Evolutionary conservation across 2,113 vertebrate species (phyloP).

Genomic region (Polypterus senegalus): DNA sequence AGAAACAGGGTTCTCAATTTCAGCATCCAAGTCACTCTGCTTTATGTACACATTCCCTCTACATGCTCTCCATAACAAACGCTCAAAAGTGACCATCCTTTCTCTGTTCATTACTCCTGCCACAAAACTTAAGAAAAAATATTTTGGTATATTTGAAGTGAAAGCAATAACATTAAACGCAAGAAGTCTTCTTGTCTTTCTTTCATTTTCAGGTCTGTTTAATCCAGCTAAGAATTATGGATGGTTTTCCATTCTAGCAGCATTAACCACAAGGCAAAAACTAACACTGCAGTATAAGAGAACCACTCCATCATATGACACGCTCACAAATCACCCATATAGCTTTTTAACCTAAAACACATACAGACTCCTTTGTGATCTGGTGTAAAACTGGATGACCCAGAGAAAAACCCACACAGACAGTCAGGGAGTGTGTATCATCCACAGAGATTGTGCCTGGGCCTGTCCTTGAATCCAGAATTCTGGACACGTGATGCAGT

Average conservation of each 20-base stretch:
- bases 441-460: no score
- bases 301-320: no score
- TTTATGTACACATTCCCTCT: constrained; percentile 61
- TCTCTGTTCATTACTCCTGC: constrained; percentile 56
- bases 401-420: no score
- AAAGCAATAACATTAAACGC: neutral
- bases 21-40: constrained; percentile 52
- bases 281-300: no score
- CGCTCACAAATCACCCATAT: neutral
- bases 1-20: constrained; percentile 52
- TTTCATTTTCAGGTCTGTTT: neutral
- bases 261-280: neutral
- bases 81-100: constrained; percentile 57
- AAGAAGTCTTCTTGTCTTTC: neutral
- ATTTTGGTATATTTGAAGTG: neutral
- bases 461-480: no score
- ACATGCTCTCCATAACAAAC: constrained; percentile 59
- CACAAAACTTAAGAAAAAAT: constrained; percentile 42
- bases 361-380: no score
- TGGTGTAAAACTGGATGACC: no score
- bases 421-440: no score
- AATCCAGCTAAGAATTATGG: neutral
- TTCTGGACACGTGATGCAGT: no score
- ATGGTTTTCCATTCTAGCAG: neutral
- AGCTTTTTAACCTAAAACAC: neutral